phyloP scores from a whole-genome alignment of 1,140 invertebrate species.

The Drosophila yakuba region DNA sequence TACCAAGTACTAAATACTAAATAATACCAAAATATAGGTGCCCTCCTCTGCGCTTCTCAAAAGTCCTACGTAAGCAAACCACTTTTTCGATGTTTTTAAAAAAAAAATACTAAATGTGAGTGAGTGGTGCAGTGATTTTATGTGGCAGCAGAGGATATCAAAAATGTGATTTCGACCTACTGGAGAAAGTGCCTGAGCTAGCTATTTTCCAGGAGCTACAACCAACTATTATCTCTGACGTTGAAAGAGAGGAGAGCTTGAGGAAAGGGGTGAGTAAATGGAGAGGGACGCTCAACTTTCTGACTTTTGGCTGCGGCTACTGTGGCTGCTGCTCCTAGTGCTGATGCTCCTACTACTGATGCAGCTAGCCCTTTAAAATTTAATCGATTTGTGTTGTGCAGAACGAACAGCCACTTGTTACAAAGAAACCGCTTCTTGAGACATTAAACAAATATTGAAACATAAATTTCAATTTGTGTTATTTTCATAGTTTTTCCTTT shows the following conservation, averaged over 20 bases:
- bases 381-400: conserved; percentile 12
- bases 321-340: conserved; percentile 35
- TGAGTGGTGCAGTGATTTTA: too few species aligned
- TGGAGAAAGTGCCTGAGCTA: too few species aligned
- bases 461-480: conserved; percentile 40
- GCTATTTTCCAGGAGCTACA: too few species aligned
- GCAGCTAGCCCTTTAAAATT: conserved; percentile 38
- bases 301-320: conserved; percentile 76
- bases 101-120: too few species aligned
- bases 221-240: conserved; percentile 1
- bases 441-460: conserved; percentile 41
- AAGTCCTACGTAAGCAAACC: too few species aligned
- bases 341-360: conserved; percentile 53
- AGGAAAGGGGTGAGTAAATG: conserved; percentile 6
- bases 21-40: too few species aligned
- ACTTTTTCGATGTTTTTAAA: too few species aligned
- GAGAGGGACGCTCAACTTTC: conserved; percentile 70
- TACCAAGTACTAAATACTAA: too few species aligned
- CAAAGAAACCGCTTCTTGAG: conserved; percentile 20
- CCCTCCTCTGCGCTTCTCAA: too few species aligned
- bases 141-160: too few species aligned
- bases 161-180: too few species aligned
- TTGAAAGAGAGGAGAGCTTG: conserved; percentile 7
- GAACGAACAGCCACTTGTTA: conserved; percentile 15
- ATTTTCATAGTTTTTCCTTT: background rate